Conservation (phyloP, 2,888 invertebrate genomes). For the Trachelus troglodyta region DNA sequence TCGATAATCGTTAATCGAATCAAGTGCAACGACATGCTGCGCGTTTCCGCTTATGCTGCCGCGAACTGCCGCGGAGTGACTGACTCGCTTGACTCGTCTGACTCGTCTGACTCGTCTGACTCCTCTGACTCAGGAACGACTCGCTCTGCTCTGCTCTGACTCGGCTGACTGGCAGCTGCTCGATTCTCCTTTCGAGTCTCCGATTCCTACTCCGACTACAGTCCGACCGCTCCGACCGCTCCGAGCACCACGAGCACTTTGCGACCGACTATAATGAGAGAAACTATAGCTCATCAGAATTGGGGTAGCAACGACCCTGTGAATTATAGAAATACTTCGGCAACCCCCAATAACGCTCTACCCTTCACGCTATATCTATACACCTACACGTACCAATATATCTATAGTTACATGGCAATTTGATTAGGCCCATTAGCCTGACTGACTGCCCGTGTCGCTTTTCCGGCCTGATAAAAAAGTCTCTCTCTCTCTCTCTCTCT, state of each 20-base stretch:
- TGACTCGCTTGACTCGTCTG: slow-evolving; percentile 34
- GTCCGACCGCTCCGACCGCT: not conserved
- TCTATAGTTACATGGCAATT: not conserved
- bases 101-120: not conserved
- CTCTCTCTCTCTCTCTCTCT: too few species aligned
- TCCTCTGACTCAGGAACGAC: slow-evolving; percentile 8
- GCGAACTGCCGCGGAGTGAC: slow-evolving; percentile 50
- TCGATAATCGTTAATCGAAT: not conserved
- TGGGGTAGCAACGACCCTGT: not conserved
- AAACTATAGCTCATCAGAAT: not conserved
- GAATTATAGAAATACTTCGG: not conserved
- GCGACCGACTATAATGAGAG: not conserved
- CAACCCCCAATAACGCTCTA: not conserved
- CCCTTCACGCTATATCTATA: not conserved
- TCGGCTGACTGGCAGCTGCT: slow-evolving; percentile 1
- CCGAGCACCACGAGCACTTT: not conserved
- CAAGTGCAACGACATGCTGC: slow-evolving; percentile 9
- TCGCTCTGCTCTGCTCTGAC: slow-evolving; percentile 1
- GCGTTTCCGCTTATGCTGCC: slow-evolving; percentile 26
- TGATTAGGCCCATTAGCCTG: not conserved
- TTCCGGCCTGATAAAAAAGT: not conserved
- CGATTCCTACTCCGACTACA: slow-evolving; percentile 3
- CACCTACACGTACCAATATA: too few species aligned
- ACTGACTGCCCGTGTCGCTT: not conserved
- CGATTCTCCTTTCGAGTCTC: not conserved